Conservation (phyloP, 2,113 vertebrate genomes). For the Penelope pileata region DNA sequence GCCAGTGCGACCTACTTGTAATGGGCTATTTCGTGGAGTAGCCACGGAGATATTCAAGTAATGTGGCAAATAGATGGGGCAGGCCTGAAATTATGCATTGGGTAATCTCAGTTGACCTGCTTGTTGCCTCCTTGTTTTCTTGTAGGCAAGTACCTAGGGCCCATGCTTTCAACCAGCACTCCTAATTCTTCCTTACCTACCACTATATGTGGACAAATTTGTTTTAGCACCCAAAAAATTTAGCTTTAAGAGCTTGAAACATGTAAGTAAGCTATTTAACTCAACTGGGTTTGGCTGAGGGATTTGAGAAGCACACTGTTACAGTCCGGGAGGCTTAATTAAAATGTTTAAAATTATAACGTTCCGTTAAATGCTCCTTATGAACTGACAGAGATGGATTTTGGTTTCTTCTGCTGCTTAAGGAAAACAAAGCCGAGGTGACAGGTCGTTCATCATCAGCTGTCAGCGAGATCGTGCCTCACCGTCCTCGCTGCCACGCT, state of each 20-base stretch:
- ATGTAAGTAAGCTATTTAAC: background rate
- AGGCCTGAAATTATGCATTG: background rate
- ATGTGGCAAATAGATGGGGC: background rate
- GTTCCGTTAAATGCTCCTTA: background rate
- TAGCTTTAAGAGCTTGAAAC: background rate
- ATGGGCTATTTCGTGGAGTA: background rate
- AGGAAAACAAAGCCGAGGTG: conserved; percentile 16
- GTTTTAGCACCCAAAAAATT: background rate
- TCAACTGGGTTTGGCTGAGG: background rate
- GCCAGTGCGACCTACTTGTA: background rate
- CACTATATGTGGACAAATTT: background rate
- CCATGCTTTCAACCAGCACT: background rate
- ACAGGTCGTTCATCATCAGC: background rate
- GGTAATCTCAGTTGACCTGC: background rate
- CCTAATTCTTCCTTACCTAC: background rate
- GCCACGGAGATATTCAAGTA: background rate
- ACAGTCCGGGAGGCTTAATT: background rate
- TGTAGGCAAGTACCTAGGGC: background rate
- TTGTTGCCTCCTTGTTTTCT: background rate
- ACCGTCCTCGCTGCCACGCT: background rate
- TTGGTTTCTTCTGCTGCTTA: background rate
- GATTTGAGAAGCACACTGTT: background rate
- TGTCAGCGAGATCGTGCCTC: background rate
- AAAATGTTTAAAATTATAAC: background rate
- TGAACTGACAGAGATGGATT: conserved; percentile 7